These are phyloP conservation scores for Elaphurus davidianus DNA, from an alignment of 2,113 vertebrate species.

Conservation along the genomic window DNA sequence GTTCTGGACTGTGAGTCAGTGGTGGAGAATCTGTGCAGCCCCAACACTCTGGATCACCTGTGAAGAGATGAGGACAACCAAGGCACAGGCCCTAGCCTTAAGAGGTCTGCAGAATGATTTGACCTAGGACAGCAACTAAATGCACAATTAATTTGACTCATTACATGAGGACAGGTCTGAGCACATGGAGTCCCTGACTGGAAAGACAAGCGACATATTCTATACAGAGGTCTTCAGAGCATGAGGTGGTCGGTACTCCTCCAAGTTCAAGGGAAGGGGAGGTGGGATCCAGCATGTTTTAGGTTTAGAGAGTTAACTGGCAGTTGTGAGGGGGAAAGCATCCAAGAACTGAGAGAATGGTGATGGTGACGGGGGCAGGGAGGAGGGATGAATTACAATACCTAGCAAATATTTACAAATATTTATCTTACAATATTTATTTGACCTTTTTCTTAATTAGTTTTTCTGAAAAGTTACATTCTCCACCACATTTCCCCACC, in stretches of 20 bases:
- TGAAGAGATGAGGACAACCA: neutral
- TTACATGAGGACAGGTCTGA: neutral
- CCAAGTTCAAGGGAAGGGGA: neutral
- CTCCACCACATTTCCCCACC: neutral
- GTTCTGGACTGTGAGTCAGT: neutral
- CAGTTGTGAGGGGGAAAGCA: neutral
- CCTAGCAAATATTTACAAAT: neutral
- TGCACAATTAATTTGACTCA: neutral
- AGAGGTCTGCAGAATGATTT: neutral
- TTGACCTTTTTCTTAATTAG: neutral
- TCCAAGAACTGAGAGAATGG: neutral
- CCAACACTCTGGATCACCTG: neutral
- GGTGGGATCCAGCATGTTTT: neutral
- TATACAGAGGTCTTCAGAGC: neutral
- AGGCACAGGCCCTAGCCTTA: neutral
- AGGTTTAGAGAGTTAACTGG: neutral
- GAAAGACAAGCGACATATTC: neutral
- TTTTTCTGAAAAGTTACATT: neutral
- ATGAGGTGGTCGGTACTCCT: neutral
- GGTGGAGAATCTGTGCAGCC: neutral
- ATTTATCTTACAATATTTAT: neutral
- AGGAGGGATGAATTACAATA: neutral
- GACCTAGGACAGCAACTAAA: neutral
- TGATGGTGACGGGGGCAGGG: fast-evolving
- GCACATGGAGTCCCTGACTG: neutral